Conservation (phyloP, 1,140 invertebrate species). For the Nasonia longicornis region DNA sequence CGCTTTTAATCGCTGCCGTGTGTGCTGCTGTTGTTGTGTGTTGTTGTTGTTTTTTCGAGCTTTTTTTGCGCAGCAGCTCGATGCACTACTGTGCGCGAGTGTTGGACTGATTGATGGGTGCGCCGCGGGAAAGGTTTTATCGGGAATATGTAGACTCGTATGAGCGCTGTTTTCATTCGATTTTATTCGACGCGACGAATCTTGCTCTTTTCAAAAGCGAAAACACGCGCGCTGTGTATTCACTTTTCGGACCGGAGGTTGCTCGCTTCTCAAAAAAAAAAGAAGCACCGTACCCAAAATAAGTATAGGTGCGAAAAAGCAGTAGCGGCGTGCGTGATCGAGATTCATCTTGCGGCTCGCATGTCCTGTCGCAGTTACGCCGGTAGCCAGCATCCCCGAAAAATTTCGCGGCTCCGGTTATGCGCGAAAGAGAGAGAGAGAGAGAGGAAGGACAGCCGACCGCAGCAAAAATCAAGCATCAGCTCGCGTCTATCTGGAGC, state of each 20-base stretch:
- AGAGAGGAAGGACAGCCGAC: neutral
- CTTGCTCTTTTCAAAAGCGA: too few species aligned
- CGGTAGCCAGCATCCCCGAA: conserved; percentile 43
- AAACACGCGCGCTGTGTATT: too few species aligned
- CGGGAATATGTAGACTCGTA: neutral
- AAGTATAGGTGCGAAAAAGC: conserved; percentile 19
- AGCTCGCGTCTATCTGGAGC: neutral
- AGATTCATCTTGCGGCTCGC: conserved; percentile 63
- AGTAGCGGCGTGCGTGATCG: conserved; percentile 60
- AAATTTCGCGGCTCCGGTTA: neutral
- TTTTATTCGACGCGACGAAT: neutral
- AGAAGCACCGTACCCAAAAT: neutral
- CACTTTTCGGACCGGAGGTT: too few species aligned
- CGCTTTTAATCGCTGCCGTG: conserved; percentile 7
- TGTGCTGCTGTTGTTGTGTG: neutral
- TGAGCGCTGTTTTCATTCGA: conserved; percentile 40
- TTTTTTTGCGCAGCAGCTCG: neutral
- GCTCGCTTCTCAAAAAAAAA: neutral
- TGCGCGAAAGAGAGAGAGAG: neutral
- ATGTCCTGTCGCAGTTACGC: conserved; percentile 65
- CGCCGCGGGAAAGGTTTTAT: conserved; percentile 6
- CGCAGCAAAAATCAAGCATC: neutral
- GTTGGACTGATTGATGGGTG: conserved; percentile 18
- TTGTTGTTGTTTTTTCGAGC: neutral
- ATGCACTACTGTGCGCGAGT: neutral